phyloP scores from a whole-genome alignment of 2,113 vertebrate genomes.

The Strix aluco region DNA sequence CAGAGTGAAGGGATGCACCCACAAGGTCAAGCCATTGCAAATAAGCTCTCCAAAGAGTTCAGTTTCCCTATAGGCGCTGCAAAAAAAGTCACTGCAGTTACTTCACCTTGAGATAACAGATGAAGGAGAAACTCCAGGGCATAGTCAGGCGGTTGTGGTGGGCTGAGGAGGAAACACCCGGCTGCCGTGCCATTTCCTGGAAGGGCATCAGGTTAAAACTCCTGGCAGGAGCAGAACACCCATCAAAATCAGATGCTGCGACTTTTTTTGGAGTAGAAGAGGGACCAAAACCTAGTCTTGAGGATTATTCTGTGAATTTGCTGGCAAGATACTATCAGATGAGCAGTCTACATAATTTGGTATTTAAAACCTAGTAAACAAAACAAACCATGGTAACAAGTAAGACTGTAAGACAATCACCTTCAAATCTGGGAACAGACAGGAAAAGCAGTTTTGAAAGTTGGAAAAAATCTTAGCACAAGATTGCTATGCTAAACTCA shows the following conservation, averaged over 20 bases:
- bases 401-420: background rate
- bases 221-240: background rate
- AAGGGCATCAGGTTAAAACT: background rate
- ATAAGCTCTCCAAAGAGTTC: background rate
- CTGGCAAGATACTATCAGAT: background rate
- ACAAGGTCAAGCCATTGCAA: background rate
- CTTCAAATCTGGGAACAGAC: background rate
- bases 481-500: background rate
- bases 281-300: background rate
- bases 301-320: background rate
- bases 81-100: background rate
- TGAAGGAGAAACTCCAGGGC: background rate
- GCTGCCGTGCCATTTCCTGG: fast-evolving
- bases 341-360: background rate
- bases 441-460: background rate
- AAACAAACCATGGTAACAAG: background rate
- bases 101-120: background rate
- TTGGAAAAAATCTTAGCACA: background rate
- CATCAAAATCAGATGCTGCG: background rate
- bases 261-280: background rate
- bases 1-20: background rate
- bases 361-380: background rate
- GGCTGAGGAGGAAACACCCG: background rate
- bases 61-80: fast-evolving
- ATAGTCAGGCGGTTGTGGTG: fast-evolving